Conservation (phyloP, 2,113 vertebrate species). For the Chiloscyllium plagiosum region DNA sequence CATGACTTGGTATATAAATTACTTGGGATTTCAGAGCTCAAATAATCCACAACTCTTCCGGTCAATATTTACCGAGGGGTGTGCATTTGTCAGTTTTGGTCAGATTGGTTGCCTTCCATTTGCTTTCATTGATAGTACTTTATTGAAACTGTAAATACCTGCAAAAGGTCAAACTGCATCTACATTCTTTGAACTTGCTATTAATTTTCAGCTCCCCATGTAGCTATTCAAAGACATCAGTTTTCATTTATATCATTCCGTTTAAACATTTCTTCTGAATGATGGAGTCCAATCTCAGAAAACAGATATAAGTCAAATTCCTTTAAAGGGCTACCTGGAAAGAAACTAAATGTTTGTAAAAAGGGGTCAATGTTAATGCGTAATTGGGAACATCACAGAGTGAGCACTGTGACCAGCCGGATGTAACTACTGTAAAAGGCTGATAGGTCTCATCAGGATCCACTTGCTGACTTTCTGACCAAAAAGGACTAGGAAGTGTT, state of each 20-base stretch:
- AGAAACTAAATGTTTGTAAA: neutral
- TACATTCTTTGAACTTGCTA: neutral
- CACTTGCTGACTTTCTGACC: neutral
- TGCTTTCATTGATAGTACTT: neutral
- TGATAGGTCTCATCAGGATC: neutral
- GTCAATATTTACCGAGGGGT: neutral
- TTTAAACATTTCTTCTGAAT: neutral
- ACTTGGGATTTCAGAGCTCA: neutral
- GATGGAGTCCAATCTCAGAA: neutral
- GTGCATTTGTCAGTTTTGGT: neutral
- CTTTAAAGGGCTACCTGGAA: neutral
- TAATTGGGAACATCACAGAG: neutral
- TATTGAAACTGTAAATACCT: neutral
- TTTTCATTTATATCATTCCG: neutral
- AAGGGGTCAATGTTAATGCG: neutral
- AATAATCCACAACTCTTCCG: neutral
- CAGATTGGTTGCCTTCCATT: neutral
- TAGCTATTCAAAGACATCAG: neutral
- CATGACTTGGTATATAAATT: neutral
- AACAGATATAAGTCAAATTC: neutral
- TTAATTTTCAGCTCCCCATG: neutral
- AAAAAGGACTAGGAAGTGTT: neutral
- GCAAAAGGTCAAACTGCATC: neutral
- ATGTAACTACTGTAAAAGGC: too few species aligned
- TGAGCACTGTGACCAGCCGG: neutral